Conservation (phyloP, 2,113 vertebrate species). For the Paraplagusia blochii region DNA sequence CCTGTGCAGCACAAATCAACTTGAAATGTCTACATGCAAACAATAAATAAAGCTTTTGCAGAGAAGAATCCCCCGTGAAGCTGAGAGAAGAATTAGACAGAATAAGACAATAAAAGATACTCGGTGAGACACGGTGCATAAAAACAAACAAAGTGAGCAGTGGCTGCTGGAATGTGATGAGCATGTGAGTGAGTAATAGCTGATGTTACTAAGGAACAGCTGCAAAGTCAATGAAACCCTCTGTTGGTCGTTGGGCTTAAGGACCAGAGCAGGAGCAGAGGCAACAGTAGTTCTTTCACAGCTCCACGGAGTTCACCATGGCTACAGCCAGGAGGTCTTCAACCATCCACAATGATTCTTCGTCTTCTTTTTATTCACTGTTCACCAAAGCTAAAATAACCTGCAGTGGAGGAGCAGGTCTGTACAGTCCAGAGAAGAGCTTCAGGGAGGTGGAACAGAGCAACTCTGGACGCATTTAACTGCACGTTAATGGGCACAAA, state of each 20-base stretch:
- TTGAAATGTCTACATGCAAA: neutral
- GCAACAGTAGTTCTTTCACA: slow-evolving; percentile 31
- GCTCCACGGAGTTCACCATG: slow-evolving; percentile 34
- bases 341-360: slow-evolving; percentile 28
- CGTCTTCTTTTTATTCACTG: slow-evolving; percentile 2
- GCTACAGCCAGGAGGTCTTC: slow-evolving; percentile 24
- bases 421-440: slow-evolving; percentile 15
- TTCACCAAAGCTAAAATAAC: neutral
- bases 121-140: too few species aligned
- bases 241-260: slow-evolving; percentile 40
- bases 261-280: slow-evolving; percentile 18
- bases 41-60: slow-evolving; percentile 4
- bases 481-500: neutral
- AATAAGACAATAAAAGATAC: too few species aligned
- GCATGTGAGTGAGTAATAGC: slow-evolving; percentile 35
- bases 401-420: neutral
- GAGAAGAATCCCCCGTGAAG: neutral
- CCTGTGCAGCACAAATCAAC: slow-evolving; percentile 1
- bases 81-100: neutral
- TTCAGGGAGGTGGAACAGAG: neutral
- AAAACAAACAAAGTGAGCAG: neutral
- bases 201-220: slow-evolving; percentile 52
- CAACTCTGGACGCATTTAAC: neutral
- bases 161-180: slow-evolving; percentile 21
- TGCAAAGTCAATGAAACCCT: slow-evolving; percentile 68